Percentiles rank a stretch among this genome's conserved stretches.
These are phyloP conservation scores for Datnioides undecimradiatus DNA, from an alignment of 2,113 vertebrate genomes.

Conservation along the genomic window DNA sequence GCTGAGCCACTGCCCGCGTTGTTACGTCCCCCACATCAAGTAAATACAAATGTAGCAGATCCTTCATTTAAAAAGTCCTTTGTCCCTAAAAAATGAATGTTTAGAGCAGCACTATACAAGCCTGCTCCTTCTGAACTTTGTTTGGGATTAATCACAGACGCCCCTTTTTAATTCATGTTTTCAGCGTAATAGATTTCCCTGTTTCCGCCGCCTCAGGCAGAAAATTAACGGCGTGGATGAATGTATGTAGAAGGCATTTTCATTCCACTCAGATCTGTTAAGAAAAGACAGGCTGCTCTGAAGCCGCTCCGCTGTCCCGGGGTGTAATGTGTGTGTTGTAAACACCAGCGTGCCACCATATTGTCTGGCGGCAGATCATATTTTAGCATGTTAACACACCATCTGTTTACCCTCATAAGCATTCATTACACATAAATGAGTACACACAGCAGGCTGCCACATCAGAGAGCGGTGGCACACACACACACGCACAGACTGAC, in stretches of 20 bases:
- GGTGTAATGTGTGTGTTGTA: slow-evolving; percentile 81
- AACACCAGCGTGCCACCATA: slow-evolving; percentile 83
- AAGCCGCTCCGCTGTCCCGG: slow-evolving; percentile 70
- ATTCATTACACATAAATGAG: slow-evolving; percentile 85
- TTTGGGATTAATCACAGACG: background rate
- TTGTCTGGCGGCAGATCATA: slow-evolving; percentile 85
- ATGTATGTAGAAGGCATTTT: slow-evolving; percentile 18
- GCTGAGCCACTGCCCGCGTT: background rate
- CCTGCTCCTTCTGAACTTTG: background rate
- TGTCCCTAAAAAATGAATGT: background rate
- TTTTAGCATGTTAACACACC: slow-evolving; percentile 86
- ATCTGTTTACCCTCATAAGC: slow-evolving; percentile 85
- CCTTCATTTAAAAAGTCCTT: background rate
- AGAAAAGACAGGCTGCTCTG: slow-evolving; percentile 45
- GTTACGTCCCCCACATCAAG: background rate
- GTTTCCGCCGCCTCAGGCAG: background rate
- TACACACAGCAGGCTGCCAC: slow-evolving; percentile 74
- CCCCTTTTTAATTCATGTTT: background rate
- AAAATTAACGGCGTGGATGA: background rate
- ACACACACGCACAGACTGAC: slow-evolving; percentile 39
- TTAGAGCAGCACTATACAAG: background rate
- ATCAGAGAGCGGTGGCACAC: slow-evolving; percentile 56
- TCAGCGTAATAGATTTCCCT: background rate
- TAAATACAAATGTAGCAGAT: background rate
- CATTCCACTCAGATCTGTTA: slow-evolving; percentile 45